Conservation (phyloP, 2,797 vertebrate species). For the Phrynocephalus guinanensis region DNA sequence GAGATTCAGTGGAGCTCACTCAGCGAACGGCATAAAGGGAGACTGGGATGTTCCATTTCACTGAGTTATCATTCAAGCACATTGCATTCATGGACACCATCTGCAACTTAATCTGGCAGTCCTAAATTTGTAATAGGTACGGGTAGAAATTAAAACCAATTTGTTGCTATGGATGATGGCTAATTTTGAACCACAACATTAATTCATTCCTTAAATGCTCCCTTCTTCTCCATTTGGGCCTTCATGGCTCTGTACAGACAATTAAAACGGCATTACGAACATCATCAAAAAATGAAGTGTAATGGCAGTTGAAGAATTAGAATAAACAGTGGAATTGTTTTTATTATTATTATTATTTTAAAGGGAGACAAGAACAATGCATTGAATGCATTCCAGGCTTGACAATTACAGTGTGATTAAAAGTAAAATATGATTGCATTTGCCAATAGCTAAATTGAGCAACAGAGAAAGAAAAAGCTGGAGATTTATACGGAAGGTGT, state of each 20-base stretch:
- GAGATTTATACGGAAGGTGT: neutral
- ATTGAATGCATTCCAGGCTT: neutral
- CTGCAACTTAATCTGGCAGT: conserved; percentile 39
- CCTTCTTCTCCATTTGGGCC: conserved; percentile 2
- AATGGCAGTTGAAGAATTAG: conserved; percentile 32
- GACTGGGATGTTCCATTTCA: conserved; percentile 25
- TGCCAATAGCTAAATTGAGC: too few relatives aligned
- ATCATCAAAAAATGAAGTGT: conserved; percentile 30
- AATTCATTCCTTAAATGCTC: conserved; percentile 52
- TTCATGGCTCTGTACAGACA: conserved; percentile 23
- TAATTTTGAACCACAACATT: conserved; percentile 43
- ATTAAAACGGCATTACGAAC: conserved; percentile 46
- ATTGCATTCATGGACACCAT: conserved; percentile 40
- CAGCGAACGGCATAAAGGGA: conserved; percentile 28
- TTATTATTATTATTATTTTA: neutral
- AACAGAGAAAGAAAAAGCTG: neutral
- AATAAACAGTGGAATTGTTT: neutral
- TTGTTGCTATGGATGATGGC: neutral
- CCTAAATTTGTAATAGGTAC: conserved; percentile 34
- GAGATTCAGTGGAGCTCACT: conserved; percentile 3
- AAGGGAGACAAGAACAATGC: neutral
- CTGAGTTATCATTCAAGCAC: conserved; percentile 34
- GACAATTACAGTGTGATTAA: neutral
- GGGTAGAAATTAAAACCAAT: conserved; percentile 33
- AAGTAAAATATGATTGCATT: neutral